These are phyloP conservation scores for Axis porcinus DNA, from an alignment of 2,113 vertebrate genomes.

Conservation along the genomic window DNA sequence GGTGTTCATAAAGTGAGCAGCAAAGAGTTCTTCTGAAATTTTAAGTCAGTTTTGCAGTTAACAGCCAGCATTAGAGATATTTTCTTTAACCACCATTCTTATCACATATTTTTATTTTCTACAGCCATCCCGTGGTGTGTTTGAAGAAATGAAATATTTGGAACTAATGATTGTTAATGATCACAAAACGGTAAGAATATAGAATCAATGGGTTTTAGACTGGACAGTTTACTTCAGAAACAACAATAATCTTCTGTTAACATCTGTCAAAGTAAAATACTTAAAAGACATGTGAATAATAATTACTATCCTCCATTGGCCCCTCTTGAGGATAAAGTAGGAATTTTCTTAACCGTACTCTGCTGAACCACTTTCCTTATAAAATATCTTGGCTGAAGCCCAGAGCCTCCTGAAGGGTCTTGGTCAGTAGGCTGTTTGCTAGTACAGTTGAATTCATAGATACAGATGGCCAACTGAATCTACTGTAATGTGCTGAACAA, in stretches of 20 bases:
- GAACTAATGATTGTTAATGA: constrained; percentile 98
- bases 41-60: background rate
- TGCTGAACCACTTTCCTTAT: background rate
- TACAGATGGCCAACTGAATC: background rate
- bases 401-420: background rate
- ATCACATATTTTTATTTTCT: constrained; percentile 65
- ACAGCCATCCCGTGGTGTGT: constrained; percentile 90
- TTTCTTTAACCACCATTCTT: background rate
- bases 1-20: background rate
- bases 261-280: background rate
- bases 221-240: background rate
- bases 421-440: background rate
- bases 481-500: background rate
- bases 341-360: background rate
- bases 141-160: constrained; percentile 98
- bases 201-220: background rate
- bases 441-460: background rate
- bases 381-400: background rate
- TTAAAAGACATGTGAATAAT: background rate
- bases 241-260: background rate
- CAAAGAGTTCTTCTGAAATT: background rate
- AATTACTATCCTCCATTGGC: background rate
- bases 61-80: background rate
- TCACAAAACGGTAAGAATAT: constrained; percentile 91
- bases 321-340: background rate